Base-by-base conservation (phyloP, 2,797 vertebrate species). In the Dicrostonyx torquatus region DNA sequence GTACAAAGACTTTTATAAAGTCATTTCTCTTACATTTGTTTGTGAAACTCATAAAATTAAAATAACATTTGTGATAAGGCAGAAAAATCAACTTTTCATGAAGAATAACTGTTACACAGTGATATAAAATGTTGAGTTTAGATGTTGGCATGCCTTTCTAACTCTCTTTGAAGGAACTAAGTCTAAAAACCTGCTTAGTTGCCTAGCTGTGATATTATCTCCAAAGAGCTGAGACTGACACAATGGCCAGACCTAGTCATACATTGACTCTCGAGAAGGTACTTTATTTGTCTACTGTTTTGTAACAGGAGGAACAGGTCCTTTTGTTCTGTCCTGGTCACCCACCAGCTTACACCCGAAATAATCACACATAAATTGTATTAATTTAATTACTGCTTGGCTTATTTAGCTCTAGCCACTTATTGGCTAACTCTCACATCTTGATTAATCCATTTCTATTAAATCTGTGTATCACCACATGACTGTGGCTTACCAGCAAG, bases 61-160 rank as follows among this genome's bases (percentile, higher is more conserved):
- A 97, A 89, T 92, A 95, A 75, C 43, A 92, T 89, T 97, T 95
- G 5, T n/a, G 86, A 87, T 87, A 89, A 95, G 90, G 89, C 43
- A 91, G 60, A 82, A 91, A 89, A 48, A 86, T 62, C 66, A 90
- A n/a, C 15, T 53, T 90, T 83, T 93, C 60, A 13, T 80, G 29
- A 70, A 73, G 53, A 95, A 75, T 55, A 84, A 13, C 40, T 90
- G 62, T 91, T 75, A 53, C 17, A n/a, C 18, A 89, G 53, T 34
- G 31, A 40, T 34, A 50, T 64, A 6, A 18, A 75, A 55, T 85
- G 88, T 37, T 93, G 43, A 88, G 4, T 37, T 60, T 9, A 88
- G 9, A 64, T 80, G 43, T 45, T 9, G 73, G 83, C 14, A 64
- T 87, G 89, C 45, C 92, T 40, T 40, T 84, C 62, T 26, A 94